A percentile compares a stretch with the other conserved stretches of the same genome.
These are phyloP conservation scores for Entomobrya proxima DNA, from an alignment of 2,888 invertebrate genomes.

Conservation along the genomic window DNA sequence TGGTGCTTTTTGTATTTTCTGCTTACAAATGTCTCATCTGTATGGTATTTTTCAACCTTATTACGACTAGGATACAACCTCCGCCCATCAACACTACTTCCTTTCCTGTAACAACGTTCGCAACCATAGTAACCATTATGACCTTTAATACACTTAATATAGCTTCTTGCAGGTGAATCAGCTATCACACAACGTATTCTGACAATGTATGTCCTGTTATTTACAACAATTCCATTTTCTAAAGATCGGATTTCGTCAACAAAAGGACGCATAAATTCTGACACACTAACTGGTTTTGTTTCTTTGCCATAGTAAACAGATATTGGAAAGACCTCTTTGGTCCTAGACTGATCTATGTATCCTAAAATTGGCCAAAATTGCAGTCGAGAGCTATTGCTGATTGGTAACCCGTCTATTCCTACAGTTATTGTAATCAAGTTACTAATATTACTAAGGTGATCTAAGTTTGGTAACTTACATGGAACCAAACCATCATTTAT, in stretches of 20 bases:
- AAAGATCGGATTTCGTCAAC: constrained; percentile 22
- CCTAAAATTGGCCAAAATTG: constrained; percentile 63
- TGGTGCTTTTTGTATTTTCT: constrained; percentile 62
- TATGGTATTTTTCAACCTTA: neutral
- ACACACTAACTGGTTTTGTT: constrained; percentile 32
- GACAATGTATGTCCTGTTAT: constrained; percentile 10
- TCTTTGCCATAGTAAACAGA: constrained; percentile 24
- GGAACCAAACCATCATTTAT: neutral
- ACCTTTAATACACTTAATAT: constrained; percentile 48
- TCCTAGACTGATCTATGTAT: neutral
- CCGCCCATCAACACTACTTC: too few species aligned
- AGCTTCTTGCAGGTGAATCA: constrained; percentile 62
- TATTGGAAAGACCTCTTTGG: neutral
- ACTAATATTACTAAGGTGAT: neutral
- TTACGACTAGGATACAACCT: neutral
- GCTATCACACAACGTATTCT: constrained; percentile 50
- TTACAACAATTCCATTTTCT: constrained; percentile 32
- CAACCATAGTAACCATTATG: constrained; percentile 60
- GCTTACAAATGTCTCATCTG: constrained; percentile 54
- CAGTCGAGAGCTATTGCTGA: constrained; percentile 36
- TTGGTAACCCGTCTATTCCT: constrained; percentile 59
- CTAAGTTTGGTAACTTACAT: too few species aligned
- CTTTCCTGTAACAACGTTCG: constrained; percentile 50
- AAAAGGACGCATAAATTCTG: constrained; percentile 41
- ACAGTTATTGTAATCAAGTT: constrained; percentile 42